Evolutionary conservation across 1,140 invertebrate species (phyloP).

Genomic region (Drosophila kikkawai): DNA sequence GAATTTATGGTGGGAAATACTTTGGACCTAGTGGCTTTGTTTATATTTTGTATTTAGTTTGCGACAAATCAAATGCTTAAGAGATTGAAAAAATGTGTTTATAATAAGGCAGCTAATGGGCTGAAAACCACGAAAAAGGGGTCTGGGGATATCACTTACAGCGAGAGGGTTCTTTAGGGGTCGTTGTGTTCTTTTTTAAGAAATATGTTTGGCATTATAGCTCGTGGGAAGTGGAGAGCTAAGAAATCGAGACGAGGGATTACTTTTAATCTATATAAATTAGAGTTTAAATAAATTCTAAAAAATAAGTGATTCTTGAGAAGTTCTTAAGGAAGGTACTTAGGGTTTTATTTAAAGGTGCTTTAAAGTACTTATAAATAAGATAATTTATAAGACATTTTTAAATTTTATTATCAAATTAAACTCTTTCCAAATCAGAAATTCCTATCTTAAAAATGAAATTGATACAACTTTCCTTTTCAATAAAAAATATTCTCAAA

Average conservation of each 20-base stretch:
- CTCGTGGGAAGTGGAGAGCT: constrained; percentile 22
- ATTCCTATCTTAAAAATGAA: not conserved
- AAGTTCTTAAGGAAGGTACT: not conserved
- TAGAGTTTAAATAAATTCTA: not conserved
- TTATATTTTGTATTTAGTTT: constrained; percentile 61
- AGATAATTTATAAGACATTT: too few relatives aligned
- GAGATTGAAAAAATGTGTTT: constrained; percentile 68
- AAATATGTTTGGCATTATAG: constrained; percentile 19
- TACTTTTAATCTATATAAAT: not conserved
- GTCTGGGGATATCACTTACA: constrained; percentile 63
- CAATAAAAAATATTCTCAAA: not conserved
- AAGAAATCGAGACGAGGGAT: not conserved
- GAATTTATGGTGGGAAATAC: constrained; percentile 75
- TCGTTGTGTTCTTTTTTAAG: not conserved
- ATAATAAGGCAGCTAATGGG: constrained; percentile 75
- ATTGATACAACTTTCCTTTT: not conserved
- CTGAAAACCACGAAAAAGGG: constrained; percentile 54
- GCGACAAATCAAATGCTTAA: constrained; percentile 60
- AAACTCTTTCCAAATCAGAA: too few relatives aligned
- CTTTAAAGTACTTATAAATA: not conserved
- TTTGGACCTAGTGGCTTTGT: constrained; percentile 52
- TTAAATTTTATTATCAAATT: not conserved
- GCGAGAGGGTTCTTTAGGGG: constrained; percentile 7
- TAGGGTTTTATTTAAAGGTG: not conserved
- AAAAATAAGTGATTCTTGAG: not conserved